Base-by-base conservation (phyloP, 2,888 invertebrate species). In the Protula sp. region DNA sequence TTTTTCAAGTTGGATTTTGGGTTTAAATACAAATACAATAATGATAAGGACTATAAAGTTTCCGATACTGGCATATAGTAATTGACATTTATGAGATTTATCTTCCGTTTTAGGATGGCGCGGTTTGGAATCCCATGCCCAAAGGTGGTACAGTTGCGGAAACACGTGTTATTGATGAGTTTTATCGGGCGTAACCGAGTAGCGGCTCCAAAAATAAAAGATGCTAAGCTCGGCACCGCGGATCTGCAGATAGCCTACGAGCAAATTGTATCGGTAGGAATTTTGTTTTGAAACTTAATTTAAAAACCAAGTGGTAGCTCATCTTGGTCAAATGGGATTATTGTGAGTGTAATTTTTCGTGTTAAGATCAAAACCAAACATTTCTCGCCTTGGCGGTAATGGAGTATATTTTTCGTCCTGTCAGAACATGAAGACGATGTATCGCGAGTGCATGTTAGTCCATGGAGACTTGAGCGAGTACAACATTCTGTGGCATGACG, bases 391-490 rank as follows among this genome's bases (percentile, higher is more conserved):
- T n/a, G n/a, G n/a, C n/a, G n/a, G n/a, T n/a, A n/a, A n/a, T n/a
- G n/a, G n/a, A 50, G 51, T 14, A 22, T n/a, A 26, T 26, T 5
- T 9, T n/a, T 54, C 45, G 51, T 55, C 47, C 60, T 73, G 74
- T 2, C 71, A 85, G 84, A 79, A 83, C 24, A 82, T 86, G 80
- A 77, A 76, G 62, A 77, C 73, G 48, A 72, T 87, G 74, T 85
- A 84, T 74, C 72, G 75, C 3, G 78, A 83, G 30, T 85, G 85
- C 67, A 76, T 76, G n/a, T 75, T 87, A 57, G 84, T 87, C 2
- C 87, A 87, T 72, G 85, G 84, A 1, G 87, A 87, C 74, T 73
- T 87, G 55, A 85, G 85, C 67, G 86, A 86, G 72, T 87, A 84
- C 79, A 87, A 87, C 73, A 77, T 87, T 59, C 77, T 87, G 48